phyloP scores from a whole-genome alignment of 2,797 vertebrate species.

The Ambastaia sidthimunki region DNA sequence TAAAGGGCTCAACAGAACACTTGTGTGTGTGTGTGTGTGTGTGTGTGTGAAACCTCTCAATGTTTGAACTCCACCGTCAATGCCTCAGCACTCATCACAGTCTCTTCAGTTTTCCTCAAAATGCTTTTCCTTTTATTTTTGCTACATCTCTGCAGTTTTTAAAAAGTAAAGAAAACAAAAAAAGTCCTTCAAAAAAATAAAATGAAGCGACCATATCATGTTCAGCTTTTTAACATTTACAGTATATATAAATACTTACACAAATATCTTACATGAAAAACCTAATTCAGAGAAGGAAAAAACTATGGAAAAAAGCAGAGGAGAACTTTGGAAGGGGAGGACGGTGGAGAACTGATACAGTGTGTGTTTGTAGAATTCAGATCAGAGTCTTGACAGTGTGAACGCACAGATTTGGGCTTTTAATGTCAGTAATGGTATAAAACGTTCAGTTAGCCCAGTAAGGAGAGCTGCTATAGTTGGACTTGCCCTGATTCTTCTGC shows the following conservation, averaged over 20 bases:
- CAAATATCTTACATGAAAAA: conserved; percentile 98
- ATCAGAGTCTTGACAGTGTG: conserved; percentile 57
- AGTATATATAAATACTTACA: conserved; percentile 99
- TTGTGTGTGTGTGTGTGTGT: no score
- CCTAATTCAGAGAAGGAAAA: conserved; percentile 76
- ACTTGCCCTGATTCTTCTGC: conserved; percentile 96
- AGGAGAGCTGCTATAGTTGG: conserved; percentile 89
- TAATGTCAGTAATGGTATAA: conserved; percentile 12
- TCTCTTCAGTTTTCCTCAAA: conserved; percentile 67
- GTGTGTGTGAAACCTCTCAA: conserved; percentile 15
- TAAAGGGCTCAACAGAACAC: conserved; percentile 32
- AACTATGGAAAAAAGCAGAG: conserved; percentile 79
- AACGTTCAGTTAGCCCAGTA: conserved; percentile 95
- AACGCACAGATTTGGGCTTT: conserved; percentile 59
- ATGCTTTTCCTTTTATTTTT: conserved; percentile 58
- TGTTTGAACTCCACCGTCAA: conserved; percentile 63
- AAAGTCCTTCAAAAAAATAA: conserved; percentile 83
- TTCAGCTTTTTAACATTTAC: conserved; percentile 89
- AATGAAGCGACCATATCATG: conserved; percentile 85
- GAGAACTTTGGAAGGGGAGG: conserved; percentile 78
- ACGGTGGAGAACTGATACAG: conserved; percentile 49
- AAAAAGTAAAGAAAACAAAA: conserved; percentile 75
- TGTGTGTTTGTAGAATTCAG: neutral
- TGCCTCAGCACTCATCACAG: conserved; percentile 76
- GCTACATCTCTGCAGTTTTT: conserved; percentile 83